Conservation (phyloP, 2,113 vertebrate genomes). For the Dunckerocampus dactyliophorus region DNA sequence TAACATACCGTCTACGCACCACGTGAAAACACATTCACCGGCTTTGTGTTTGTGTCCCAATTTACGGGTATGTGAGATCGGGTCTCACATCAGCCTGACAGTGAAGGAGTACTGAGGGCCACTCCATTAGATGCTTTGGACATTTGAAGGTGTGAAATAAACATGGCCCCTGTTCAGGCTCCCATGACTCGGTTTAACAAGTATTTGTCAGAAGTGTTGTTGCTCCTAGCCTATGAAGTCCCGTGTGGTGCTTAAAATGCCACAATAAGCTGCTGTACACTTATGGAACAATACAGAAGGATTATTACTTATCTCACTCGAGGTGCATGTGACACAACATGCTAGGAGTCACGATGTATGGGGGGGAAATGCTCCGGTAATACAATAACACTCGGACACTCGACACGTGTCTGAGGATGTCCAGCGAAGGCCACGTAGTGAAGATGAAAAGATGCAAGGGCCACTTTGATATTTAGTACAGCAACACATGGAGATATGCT, state of each 20-base stretch:
- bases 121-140: neutral
- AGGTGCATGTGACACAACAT: neutral
- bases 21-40: too few species aligned
- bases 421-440: too few species aligned
- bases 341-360: neutral
- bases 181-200: slow-evolving; percentile 23
- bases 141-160: slow-evolving; percentile 13
- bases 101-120: too few species aligned
- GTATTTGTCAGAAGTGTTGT: slow-evolving; percentile 24
- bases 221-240: slow-evolving; percentile 26
- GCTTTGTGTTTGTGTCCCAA: too few species aligned
- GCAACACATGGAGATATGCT: too few species aligned
- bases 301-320: neutral
- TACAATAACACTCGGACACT: too few species aligned
- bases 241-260: slow-evolving; percentile 1
- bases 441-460: too few species aligned
- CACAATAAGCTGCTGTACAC: slow-evolving; percentile 9
- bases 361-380: neutral
- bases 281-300: neutral
- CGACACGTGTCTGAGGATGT: too few species aligned
- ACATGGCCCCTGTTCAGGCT: slow-evolving; percentile 11
- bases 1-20: too few species aligned
- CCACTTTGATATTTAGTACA: too few species aligned
- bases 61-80: too few species aligned
- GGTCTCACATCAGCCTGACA: too few species aligned